Percentiles rank a stretch among this genome's conserved stretches.
Evolutionary conservation across 1,140 invertebrate genomes (phyloP).

Genomic region (Calephelis virginiensis): DNA sequence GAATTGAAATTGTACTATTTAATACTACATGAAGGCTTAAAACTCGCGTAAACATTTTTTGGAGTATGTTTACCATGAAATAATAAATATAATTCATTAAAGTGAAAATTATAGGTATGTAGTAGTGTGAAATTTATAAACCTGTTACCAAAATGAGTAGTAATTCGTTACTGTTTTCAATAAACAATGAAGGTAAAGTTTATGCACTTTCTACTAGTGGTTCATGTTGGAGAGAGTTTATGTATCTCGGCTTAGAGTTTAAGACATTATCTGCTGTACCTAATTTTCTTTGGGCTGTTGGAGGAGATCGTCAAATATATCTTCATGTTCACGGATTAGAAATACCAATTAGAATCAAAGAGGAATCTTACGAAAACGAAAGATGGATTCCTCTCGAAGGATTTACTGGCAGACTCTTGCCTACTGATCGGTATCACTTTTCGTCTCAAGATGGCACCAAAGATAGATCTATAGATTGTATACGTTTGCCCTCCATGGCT

Average conservation of each 20-base stretch:
- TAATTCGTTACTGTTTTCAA: constrained; percentile 89
- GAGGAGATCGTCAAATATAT: constrained; percentile 94
- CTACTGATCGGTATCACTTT: constrained; percentile 91
- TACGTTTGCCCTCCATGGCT: constrained; percentile 92
- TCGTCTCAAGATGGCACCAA: constrained; percentile 90
- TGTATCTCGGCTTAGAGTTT: constrained; percentile 90
- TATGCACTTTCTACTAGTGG: constrained; percentile 88
- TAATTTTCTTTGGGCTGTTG: constrained; percentile 93
- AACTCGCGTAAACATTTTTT: too few relatives aligned
- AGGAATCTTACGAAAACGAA: constrained; percentile 96
- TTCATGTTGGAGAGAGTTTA: constrained; percentile 90
- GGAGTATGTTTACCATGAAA: too few relatives aligned
- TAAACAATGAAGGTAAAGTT: constrained; percentile 92
- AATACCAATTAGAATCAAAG: constrained; percentile 92
- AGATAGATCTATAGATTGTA: constrained; percentile 87
- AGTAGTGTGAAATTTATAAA: neutral
- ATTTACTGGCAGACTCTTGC: constrained; percentile 88
- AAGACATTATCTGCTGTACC: constrained; percentile 91
- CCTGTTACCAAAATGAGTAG: constrained; percentile 48
- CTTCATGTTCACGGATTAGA: constrained; percentile 92
- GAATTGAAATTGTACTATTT: too few relatives aligned
- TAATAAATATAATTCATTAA: neutral
- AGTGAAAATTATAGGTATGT: neutral
- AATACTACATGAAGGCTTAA: too few relatives aligned
- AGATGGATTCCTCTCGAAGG: constrained; percentile 94